These are phyloP conservation scores for human DNA, from an alignment of 2,113 vertebrate species.

Conservation along the genomic window GRCh38 chr19:29376501-29377000, in stretches of 20 bases:
- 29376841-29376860: accelerated
- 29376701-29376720: neutral
- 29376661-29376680: no score
- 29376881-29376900: neutral
- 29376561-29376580: no score
- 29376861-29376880: neutral
- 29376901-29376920: neutral
- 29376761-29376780: neutral
- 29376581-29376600: no score
- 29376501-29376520: no score
- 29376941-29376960: neutral
- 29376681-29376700: no score
- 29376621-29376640: no score
- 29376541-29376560: no score
- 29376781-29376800: neutral
- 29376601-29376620: no score
- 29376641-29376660: no score
- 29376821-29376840: accelerated
- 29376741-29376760: neutral
- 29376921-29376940: neutral
- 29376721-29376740: neutral
- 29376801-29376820: neutral
- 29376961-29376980: neutral
- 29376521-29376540: no score
- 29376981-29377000: neutral